These are phyloP conservation scores for Bergia sp. DNA, from an alignment of 92 coral and sea anemone genomes.

Conservation along the genomic window DNA sequence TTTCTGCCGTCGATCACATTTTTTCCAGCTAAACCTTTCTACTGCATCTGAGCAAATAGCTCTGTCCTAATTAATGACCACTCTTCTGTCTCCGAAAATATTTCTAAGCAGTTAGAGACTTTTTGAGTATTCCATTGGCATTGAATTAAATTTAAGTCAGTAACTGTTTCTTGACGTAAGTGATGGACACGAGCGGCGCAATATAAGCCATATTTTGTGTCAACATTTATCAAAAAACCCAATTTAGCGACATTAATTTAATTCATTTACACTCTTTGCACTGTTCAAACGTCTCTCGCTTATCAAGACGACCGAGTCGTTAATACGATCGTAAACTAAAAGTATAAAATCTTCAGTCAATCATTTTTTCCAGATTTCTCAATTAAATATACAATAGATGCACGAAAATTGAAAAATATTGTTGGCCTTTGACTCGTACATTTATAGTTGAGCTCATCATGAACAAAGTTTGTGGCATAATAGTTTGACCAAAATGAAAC, in stretches of 20 bases:
- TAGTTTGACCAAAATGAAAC: background rate
- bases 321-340: background rate
- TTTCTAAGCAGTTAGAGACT: constrained; percentile 9
- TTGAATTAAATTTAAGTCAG: background rate
- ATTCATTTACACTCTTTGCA: background rate
- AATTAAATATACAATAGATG: background rate
- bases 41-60: background rate
- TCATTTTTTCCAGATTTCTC: background rate
- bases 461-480: background rate
- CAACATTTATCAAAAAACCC: constrained; percentile 4
- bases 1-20: background rate
- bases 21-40: background rate
- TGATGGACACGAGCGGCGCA: background rate
- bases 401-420: background rate
- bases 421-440: background rate
- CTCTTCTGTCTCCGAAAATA: background rate
- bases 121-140: constrained; percentile 8
- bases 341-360: background rate
- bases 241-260: background rate
- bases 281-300: background rate
- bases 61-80: background rate
- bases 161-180: constrained; percentile 20
- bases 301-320: background rate
- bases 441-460: too few relatives aligned
- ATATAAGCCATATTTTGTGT: constrained; percentile 15